Percentiles rank a stretch among this genome's conserved stretches.
phyloP scores from a whole-genome alignment of 2,888 invertebrate species.

The Yponomeuta plumbellus region DNA sequence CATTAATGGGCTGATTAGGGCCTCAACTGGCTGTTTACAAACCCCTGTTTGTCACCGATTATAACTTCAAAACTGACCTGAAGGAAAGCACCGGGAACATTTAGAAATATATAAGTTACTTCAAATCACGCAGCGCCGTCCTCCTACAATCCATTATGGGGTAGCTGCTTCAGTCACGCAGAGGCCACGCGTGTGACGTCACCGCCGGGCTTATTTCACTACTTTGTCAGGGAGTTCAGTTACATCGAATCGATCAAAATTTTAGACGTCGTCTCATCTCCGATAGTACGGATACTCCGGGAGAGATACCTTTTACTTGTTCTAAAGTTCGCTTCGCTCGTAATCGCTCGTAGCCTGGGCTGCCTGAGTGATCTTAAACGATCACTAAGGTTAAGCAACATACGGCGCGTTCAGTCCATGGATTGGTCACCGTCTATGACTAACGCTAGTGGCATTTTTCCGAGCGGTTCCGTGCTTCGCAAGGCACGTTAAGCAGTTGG shows the following conservation, averaged over 20 bases:
- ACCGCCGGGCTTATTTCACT: not conserved
- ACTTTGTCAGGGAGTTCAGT: not conserved
- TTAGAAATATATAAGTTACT: constrained; percentile 8
- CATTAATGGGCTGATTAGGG: not conserved
- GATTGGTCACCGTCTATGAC: too few relatives aligned
- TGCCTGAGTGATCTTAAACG: too few relatives aligned
- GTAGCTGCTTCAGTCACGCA: constrained; percentile 9
- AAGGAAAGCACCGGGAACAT: not conserved
- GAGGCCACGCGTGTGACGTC: constrained; percentile 13
- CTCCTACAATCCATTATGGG: constrained; percentile 11
- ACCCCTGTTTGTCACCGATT: not conserved
- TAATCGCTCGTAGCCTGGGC: too few relatives aligned
- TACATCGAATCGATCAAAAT: not conserved
- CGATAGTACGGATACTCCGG: too few relatives aligned
- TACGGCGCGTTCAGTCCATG: too few relatives aligned
- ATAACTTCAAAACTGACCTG: not conserved
- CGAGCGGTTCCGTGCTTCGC: too few relatives aligned
- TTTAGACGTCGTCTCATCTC: too few relatives aligned
- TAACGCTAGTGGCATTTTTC: too few relatives aligned
- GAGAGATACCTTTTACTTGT: too few relatives aligned
- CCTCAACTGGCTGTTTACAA: not conserved
- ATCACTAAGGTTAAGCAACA: too few relatives aligned
- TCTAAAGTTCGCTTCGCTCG: too few relatives aligned
- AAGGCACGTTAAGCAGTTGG: too few relatives aligned
- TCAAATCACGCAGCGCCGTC: constrained; percentile 6